Conservation (phyloP, 2,888 invertebrate genomes). For the Machimus atricapillus region DNA sequence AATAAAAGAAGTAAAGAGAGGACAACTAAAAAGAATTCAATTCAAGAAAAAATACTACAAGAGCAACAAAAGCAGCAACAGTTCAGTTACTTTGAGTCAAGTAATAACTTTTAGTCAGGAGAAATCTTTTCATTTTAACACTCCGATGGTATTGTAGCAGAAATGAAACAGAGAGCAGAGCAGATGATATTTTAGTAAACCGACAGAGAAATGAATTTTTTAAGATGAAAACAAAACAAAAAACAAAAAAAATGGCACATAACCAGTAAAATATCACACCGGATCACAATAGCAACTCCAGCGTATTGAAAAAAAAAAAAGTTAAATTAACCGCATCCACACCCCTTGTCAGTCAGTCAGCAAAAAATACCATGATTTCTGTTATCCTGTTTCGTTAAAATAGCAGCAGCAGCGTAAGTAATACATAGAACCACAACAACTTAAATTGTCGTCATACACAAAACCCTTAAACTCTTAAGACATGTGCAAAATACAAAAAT, state of each 20-base stretch:
- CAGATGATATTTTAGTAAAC: constrained; percentile 1
- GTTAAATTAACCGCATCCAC: constrained; percentile 15
- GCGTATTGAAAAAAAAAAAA: constrained; percentile 12
- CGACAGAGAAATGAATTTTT: constrained; percentile 14
- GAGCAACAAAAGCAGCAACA: background rate
- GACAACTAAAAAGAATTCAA: constrained; percentile 21
- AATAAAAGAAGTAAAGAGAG: background rate
- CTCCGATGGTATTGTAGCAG: constrained; percentile 25
- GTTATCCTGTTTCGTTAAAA: constrained; percentile 30
- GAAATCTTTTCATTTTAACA: constrained; percentile 41
- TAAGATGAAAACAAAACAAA: constrained; percentile 34
- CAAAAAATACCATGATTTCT: background rate
- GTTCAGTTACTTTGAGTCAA: constrained; percentile 12
- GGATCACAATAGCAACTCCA: constrained; percentile 24
- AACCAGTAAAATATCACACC: constrained; percentile 26
- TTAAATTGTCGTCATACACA: constrained; percentile 47
- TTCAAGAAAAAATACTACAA: background rate
- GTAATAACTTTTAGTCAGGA: constrained; percentile 43
- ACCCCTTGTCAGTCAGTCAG: background rate
- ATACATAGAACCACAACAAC: constrained; percentile 32
- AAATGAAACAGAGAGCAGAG: constrained; percentile 27
- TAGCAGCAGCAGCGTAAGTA: constrained; percentile 27
- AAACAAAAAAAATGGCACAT: constrained; percentile 22
- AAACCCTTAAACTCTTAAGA: constrained; percentile 32
- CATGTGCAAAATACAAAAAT: constrained; percentile 38